phyloP scores from a whole-genome alignment of 2,888 invertebrate species.

The Ochropleura plecta region DNA sequence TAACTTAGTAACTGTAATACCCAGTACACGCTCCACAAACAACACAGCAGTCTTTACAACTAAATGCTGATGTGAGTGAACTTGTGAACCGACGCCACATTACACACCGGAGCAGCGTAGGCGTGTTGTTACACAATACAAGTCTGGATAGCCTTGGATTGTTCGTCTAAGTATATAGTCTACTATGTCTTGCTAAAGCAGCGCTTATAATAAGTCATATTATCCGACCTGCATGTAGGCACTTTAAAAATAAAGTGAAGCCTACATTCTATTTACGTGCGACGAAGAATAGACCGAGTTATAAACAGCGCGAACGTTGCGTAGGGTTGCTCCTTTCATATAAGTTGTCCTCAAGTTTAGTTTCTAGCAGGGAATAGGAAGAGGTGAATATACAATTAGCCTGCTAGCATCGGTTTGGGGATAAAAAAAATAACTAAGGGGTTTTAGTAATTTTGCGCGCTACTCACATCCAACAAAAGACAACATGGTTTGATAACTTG shows the following conservation, averaged over 20 bases:
- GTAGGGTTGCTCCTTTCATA: not conserved
- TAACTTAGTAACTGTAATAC: constrained; percentile 13
- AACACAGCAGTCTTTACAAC: constrained; percentile 10
- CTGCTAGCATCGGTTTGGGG: no score
- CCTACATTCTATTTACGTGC: not conserved
- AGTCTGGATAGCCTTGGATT: not conserved
- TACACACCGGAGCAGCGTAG: not conserved
- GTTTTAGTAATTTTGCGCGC: no score
- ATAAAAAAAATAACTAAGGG: no score
- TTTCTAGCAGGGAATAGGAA: no score
- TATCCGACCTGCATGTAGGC: not conserved
- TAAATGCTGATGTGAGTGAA: constrained; percentile 14
- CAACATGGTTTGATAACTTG: no score
- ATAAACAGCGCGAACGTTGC: not conserved
- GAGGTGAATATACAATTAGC: no score
- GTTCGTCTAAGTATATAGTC: not conserved
- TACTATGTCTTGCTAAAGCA: not conserved
- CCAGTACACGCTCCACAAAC: not conserved
- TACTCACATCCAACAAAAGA: no score
- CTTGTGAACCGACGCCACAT: not conserved
- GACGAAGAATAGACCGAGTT: not conserved
- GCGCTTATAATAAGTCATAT: not conserved
- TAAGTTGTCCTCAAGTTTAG: no score
- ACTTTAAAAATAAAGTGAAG: constrained; percentile 30
- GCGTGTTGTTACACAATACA: not conserved